phyloP scores from a whole-genome alignment of 2,113 vertebrate species.

The Aepyceros melampus region DNA sequence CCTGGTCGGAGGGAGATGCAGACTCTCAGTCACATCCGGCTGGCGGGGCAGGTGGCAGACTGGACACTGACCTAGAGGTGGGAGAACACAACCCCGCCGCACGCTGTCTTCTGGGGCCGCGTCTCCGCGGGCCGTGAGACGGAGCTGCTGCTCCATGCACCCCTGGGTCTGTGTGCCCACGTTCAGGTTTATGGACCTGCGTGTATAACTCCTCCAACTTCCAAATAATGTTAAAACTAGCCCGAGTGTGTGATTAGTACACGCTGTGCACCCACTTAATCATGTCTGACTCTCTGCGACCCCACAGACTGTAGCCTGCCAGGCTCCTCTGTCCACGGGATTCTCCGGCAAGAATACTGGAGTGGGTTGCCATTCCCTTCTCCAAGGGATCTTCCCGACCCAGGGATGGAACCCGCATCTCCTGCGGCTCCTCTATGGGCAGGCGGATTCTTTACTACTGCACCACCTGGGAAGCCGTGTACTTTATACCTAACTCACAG shows the following conservation, averaged over 20 bases:
- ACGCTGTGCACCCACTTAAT: accelerated
- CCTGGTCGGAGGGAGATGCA: not conserved
- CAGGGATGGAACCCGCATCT: not conserved
- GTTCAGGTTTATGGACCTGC: accelerated
- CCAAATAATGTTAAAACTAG: not conserved
- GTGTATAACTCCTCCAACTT: not conserved
- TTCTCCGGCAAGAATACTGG: not conserved
- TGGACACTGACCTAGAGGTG: not conserved
- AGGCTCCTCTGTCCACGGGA: not conserved
- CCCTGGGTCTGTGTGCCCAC: not conserved
- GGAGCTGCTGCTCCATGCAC: not conserved
- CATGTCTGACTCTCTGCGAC: not conserved
- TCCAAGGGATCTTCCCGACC: not conserved
- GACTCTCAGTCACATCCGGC: not conserved
- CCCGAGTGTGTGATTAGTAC: accelerated
- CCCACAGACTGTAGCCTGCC: not conserved
- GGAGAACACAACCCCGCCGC: accelerated
- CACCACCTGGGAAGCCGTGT: not conserved
- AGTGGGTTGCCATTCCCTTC: not conserved
- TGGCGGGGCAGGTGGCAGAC: accelerated
- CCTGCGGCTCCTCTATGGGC: not conserved
- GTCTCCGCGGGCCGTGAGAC: accelerated
- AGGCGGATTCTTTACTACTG: not conserved
- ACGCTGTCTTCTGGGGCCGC: accelerated
- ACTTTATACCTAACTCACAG: not conserved